Conservation (phyloP, 2,888 invertebrate species). For the Amiota communis region DNA sequence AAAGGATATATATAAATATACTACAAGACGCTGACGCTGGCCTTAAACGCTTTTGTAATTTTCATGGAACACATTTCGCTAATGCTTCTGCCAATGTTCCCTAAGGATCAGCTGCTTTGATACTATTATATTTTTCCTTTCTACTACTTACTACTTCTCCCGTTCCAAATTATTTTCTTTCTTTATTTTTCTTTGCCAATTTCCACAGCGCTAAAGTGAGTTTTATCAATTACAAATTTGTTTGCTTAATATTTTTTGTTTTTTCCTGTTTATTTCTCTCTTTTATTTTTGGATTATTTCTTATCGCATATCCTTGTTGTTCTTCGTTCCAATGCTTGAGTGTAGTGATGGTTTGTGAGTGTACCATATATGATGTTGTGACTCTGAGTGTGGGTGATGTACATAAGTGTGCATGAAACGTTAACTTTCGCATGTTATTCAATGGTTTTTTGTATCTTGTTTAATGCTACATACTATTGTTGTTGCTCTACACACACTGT, state of each 20-base stretch:
- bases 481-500: conserved; percentile 29
- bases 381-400: neutral
- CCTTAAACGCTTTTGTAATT: conserved; percentile 35
- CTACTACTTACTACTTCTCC: no score
- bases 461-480: conserved; percentile 29
- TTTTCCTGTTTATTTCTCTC: neutral
- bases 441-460: conserved; percentile 27
- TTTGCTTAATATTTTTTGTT: conserved; percentile 1
- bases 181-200: no score
- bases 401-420: neutral
- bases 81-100: conserved; percentile 12
- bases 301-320: conserved; percentile 23
- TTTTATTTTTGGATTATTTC: conserved; percentile 11
- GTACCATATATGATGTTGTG: no score
- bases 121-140: neutral
- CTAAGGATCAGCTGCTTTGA: conserved; percentile 12
- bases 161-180: no score
- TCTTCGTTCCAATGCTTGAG: conserved; percentile 3
- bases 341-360: neutral
- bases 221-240: conserved; percentile 29
- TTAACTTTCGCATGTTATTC: conserved; percentile 12
- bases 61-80: conserved; percentile 20
- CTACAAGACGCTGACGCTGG: neutral
- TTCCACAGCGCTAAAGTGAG: neutral
- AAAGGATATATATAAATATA: no score